Evolutionary conservation across 2,888 invertebrate genomes (phyloP), one percentile per base, ranked within the genome.

Genomic region (Endotricha flammealis): DNA sequence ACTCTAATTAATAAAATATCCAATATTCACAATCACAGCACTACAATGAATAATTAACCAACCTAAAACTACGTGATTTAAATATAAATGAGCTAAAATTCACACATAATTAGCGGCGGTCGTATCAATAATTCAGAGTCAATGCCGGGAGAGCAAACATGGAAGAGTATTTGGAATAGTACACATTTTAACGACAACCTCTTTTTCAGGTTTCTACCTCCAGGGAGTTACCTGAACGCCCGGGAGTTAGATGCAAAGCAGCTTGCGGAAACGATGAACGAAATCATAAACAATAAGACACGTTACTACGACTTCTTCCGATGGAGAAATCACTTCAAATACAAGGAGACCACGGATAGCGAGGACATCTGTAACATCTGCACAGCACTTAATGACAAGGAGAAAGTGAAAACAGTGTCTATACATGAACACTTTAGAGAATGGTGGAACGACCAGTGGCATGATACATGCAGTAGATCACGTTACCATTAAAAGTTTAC

Each of bases 321-420:
- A 11, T 71, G 68, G 67, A 56, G 47, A 40, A 64, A 63, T 10
- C 53, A 64, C 38, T 69, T 70, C 25, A 51, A 56, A 1, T 66
- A 54, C 39, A 37, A 32, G 3, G 52, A 46, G 12, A 44, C 42
- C 12, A 44, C 49, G 4, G 55, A 59, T 0, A 53, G 61, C 0
- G 50, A 63, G 2, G 52, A 52, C 2, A 51, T 55, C 10, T 70
- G 69, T 46, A 46, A 44, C 12, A 46, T 67, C 16, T 70, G 68
- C 35, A 39, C 45, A 0, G 46, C 43, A 25, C 42, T 64, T 10
- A 55, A 62, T 24, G 33, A 61, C 12, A 29, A 56, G 12, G 17
- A 48, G 12, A 43, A 49, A 31, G 38, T 55, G 3, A 36, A 42
- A n/a, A 46, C 25, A 3, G 42, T 32, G 0, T 47, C 54, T 3